Evolutionary conservation across 2,888 invertebrate genomes (phyloP).

Genomic region (Clitarchus hookeri): DNA sequence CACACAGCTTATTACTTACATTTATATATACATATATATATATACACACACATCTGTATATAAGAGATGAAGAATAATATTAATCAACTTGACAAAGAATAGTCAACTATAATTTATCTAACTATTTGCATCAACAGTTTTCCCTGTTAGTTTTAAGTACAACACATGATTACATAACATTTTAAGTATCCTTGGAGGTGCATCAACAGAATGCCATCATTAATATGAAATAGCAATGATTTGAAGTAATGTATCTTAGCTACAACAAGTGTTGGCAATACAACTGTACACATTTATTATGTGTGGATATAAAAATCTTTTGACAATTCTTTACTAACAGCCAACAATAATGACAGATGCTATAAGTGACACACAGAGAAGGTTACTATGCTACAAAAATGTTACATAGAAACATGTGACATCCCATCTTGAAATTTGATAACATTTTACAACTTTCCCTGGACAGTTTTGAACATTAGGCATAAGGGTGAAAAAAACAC

Average conservation of each 20-base stretch:
- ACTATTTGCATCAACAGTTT: constrained; percentile 16
- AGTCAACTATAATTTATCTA: constrained; percentile 21
- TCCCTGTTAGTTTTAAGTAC: constrained; percentile 27
- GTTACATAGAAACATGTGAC: not conserved
- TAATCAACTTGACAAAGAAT: not conserved
- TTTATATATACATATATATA: constrained; percentile 31
- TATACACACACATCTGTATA: constrained; percentile 22
- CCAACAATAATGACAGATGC: not conserved
- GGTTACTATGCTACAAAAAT: not conserved
- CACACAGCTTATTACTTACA: constrained; percentile 20
- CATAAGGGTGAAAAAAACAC: constrained; percentile 12
- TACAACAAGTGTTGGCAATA: not conserved
- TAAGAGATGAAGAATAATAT: constrained; percentile 24
- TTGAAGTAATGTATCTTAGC: not conserved
- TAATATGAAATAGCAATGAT: constrained; percentile 15
- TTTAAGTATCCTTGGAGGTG: constrained; percentile 33
- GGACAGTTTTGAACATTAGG: constrained; percentile 5
- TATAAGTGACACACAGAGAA: not conserved
- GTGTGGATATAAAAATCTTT: constrained; percentile 22
- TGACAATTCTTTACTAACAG: not conserved
- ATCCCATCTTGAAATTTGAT: not conserved
- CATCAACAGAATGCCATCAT: constrained; percentile 43
- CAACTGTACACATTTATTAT: not conserved
- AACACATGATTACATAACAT: constrained; percentile 24
- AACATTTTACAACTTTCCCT: not conserved